Percentiles rank a stretch among this genome's conserved stretches.
Evolutionary conservation across 2,888 invertebrate genomes (phyloP).

Genomic region (Andrena praecox): DNA sequence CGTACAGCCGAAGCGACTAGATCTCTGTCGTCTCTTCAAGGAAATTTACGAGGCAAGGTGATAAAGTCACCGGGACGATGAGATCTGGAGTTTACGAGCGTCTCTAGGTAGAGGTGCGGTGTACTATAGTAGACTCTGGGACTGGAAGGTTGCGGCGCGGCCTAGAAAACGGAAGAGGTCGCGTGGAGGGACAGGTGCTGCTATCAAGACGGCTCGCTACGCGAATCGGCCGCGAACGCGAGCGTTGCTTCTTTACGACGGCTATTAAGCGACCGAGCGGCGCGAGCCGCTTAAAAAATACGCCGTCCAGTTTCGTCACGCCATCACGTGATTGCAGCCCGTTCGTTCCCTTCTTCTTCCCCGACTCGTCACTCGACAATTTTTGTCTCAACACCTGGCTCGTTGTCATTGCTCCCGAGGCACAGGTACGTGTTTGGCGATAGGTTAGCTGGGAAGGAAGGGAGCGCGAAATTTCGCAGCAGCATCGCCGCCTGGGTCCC

Average conservation of each 20-base stretch:
- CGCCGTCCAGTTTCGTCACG: not conserved
- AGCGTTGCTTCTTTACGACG: slow-evolving; percentile 1
- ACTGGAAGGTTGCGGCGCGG: not conserved
- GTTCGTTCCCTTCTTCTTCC: not conserved
- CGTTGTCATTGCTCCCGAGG: not conserved
- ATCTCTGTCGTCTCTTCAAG: not conserved
- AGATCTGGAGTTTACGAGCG: slow-evolving; percentile 4
- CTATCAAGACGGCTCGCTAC: not conserved
- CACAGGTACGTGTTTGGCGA: not conserved
- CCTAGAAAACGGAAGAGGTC: slow-evolving; percentile 1
- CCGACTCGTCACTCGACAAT: not conserved
- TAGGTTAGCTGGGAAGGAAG: not conserved
- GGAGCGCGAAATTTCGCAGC: not conserved
- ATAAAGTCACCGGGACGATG: not conserved
- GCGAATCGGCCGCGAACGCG: too few relatives aligned
- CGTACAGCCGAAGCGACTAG: not conserved
- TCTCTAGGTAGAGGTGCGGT: not conserved
- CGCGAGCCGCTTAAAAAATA: not conserved
- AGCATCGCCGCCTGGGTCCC: not conserved
- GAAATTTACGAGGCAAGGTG: slow-evolving; percentile 1
- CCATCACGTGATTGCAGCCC: not conserved
- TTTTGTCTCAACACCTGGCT: not conserved
- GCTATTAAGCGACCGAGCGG: slow-evolving; percentile 10
- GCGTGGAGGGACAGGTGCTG: slow-evolving; percentile 8
- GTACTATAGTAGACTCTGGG: not conserved